Evolutionary conservation across 2,113 vertebrate genomes (phyloP), one percentile per base, ranked within the genome.

Genomic region (Clinocottus analis): DNA sequence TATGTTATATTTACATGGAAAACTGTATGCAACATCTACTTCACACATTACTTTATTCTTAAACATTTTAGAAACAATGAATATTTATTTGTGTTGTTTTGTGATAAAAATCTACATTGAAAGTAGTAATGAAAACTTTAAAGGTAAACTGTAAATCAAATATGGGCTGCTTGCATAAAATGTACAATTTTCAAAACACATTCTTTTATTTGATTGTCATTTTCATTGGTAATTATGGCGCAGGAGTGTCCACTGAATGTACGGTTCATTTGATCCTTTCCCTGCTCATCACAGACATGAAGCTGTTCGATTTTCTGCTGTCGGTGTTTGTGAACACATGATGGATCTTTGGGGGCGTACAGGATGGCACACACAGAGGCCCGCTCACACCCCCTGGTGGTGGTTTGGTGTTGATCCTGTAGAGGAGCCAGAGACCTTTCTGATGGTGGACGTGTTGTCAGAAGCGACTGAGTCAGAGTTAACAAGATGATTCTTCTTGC

Each of bases 371-470:
- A 13, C 29, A 4, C 14, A 68, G 41, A 68, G 4, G 56, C 31
- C 5, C 4, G 11, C 47, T 88, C 37, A 61, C 17, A 77, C 80
- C 59, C 69, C 55, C 87, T 87, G 60, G 56, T 62, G 82, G 51
- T 39, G 47, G 7, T 68, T 68, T n/a, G 16, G 11, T 51, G 25
- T 37, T 43, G 56, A 72, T 66, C 6, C 23, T 16, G 31, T 7
- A 0, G 89, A 82, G 21, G 84, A 83, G 51, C 87, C 94, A 0
- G 85, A 95, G 65, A 90, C 86, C 47, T 95, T 95, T 53, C 79
- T 94, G 45, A 77, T 90, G 72, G 87, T 88, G 53, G 85, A 93
- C 14, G 88, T 94, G 60, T 89, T 85, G 25, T 82, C 69, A 39
- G 94, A 95, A 49, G 77, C 72, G 29, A 91, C 62, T 3, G 91